These are phyloP conservation scores for Labroides dimidiatus DNA, from an alignment of 2,797 vertebrate species.

Conservation along the genomic window DNA sequence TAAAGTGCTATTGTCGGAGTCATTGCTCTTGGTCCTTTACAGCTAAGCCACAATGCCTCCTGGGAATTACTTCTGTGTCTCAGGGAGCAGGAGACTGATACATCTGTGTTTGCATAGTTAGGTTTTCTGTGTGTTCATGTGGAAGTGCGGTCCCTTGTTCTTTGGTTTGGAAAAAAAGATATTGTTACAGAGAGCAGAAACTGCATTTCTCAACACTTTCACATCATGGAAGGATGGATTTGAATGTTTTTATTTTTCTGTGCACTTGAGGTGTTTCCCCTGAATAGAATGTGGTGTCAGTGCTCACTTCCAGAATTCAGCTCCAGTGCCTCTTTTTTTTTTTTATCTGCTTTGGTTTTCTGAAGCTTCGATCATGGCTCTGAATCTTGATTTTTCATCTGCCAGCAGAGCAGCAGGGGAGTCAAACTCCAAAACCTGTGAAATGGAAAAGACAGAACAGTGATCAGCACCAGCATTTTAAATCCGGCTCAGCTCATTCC, in stretches of 20 bases:
- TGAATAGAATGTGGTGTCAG: constrained; percentile 20
- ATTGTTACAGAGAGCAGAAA: constrained; percentile 30
- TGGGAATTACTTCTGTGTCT: constrained; percentile 33
- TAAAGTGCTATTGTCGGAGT: constrained; percentile 75
- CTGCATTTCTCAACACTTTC: constrained; percentile 42
- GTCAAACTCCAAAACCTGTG: constrained; percentile 87
- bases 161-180: constrained; percentile 69
- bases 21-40: constrained; percentile 49
- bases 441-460: constrained; percentile 46
- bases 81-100: constrained; percentile 37
- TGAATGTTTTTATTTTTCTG: constrained; percentile 16
- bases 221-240: constrained; percentile 40
- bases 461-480: constrained; percentile 39
- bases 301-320: constrained; percentile 42
- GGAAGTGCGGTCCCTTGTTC: constrained; percentile 47
- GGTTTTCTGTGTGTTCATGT: constrained; percentile 21
- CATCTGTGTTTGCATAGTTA: constrained; percentile 45
- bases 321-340: constrained; percentile 40
- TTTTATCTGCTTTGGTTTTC: constrained; percentile 74
- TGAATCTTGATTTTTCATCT: constrained; percentile 84
- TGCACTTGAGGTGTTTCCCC: constrained; percentile 44
- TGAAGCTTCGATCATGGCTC: constrained; percentile 81
- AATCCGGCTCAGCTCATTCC: constrained; percentile 17
- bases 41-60: constrained; percentile 52
- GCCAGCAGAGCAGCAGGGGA: constrained; percentile 81